phyloP scores from a whole-genome alignment of 2,888 invertebrate genomes.

The Clusia tigrina region DNA sequence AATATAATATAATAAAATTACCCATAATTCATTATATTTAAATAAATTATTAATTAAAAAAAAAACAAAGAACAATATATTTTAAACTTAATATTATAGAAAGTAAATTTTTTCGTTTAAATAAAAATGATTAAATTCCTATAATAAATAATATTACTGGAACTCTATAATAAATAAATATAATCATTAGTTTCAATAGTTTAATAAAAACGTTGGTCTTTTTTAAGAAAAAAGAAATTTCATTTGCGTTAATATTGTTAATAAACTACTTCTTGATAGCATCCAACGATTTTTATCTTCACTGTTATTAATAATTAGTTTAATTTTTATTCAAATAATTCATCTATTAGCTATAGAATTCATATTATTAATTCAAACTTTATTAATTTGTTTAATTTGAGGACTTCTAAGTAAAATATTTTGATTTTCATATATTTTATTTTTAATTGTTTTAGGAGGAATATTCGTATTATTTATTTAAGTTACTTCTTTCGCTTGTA shows the following conservation, averaged over 20 bases:
- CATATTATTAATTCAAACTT: constrained; percentile 67
- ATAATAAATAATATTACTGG: constrained; percentile 66
- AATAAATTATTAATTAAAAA: constrained; percentile 66
- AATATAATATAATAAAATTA: constrained; percentile 70
- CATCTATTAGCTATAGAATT: constrained; percentile 69
- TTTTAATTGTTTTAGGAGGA: constrained; percentile 71
- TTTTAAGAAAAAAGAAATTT: constrained; percentile 69
- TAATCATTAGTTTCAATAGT: constrained; percentile 72
- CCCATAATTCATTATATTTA: constrained; percentile 65
- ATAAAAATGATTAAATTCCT: constrained; percentile 67
- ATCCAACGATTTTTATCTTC: constrained; percentile 48
- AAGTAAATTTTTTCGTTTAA: constrained; percentile 70
- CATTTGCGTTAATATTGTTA: constrained; percentile 73
- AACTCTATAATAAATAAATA: constrained; percentile 63
- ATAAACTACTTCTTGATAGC: constrained; percentile 73
- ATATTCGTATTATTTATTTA: constrained; percentile 74
- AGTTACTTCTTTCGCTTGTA: constrained; percentile 70
- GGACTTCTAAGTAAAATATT: constrained; percentile 66
- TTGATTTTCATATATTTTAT: constrained; percentile 72
- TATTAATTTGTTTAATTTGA: constrained; percentile 65
- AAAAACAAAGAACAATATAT: constrained; percentile 69
- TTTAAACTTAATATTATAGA: constrained; percentile 70
- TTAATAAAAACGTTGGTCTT: constrained; percentile 75
- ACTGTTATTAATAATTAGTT: constrained; percentile 54
- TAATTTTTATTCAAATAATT: constrained; percentile 63